phyloP scores from a whole-genome alignment of 1,140 invertebrate species.

The Zaprionus nigranus region DNA sequence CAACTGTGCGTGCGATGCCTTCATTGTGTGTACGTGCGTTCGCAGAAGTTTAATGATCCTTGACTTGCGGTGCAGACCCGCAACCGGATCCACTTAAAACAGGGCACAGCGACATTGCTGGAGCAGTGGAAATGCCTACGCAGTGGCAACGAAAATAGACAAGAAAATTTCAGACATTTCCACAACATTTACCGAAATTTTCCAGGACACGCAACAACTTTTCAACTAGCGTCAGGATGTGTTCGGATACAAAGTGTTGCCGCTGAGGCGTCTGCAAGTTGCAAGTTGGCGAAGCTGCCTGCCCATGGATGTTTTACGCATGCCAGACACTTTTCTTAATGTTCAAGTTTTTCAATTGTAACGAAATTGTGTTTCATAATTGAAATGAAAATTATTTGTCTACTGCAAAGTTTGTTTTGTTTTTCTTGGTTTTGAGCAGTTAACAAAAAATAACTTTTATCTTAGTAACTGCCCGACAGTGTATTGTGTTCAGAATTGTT shows the following conservation, averaged over 20 bases:
- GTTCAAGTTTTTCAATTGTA: constrained; percentile 30
- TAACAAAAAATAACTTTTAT: constrained; percentile 15
- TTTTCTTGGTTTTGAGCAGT: constrained; percentile 12
- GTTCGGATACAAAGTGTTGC: constrained; percentile 5
- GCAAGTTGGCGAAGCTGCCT: background rate
- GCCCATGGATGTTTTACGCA: background rate
- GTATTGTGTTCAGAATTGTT: background rate
- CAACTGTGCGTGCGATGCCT: constrained; percentile 28
- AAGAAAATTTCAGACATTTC: background rate
- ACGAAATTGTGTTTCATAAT: constrained; percentile 28
- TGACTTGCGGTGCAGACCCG: constrained; percentile 49
- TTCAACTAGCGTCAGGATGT: background rate
- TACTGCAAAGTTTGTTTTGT: constrained; percentile 19
- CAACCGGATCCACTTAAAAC: constrained; percentile 67
- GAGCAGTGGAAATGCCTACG: constrained; percentile 1
- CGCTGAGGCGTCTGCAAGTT: background rate
- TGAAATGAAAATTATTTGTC: constrained; percentile 35
- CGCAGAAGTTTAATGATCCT: constrained; percentile 76
- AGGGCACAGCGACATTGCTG: constrained; percentile 8
- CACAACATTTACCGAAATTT: constrained; percentile 2
- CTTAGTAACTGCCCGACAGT: background rate
- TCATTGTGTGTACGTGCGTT: constrained; percentile 17
- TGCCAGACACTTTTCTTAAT: background rate
- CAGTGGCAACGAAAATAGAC: background rate
- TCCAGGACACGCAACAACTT: background rate